Evolutionary conservation across 2,113 vertebrate genomes (phyloP), one percentile per base, ranked within the genome.

Genomic region (Agapornis roseicollis): DNA sequence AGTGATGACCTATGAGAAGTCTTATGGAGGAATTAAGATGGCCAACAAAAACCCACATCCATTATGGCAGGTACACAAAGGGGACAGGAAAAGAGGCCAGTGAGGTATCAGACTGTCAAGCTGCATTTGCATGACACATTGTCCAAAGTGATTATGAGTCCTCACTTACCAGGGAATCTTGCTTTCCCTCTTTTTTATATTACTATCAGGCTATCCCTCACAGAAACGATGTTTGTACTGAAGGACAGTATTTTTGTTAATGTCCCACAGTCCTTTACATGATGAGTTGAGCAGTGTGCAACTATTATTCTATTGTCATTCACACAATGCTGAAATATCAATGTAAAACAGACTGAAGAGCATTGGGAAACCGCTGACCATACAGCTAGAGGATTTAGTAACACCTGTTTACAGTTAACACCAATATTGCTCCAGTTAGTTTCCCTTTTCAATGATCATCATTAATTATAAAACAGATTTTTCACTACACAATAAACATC

Each of bases 71-170:
- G 31, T 85, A 84, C 77, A 85, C 31, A 42, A 79, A 76, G 58
- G 24, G 37, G 80, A 81, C 82, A 87, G 83, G 69, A 72, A 80
- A 78, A 96, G 86, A 95, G 92, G 93, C 85, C 92, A 63, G 13
- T 89, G 94, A 96, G 96, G 96, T 96, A 96, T 96, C 10, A 8
- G 92, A 76, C 88, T 92, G 82, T 49, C 47, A 80, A 81, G 83
- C 73, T 96, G 94, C 53, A 53, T 84, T 76, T 87, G 77, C 83
- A 66, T 87, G 58, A 90, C 83, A 66, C 50, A 50, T 22, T 50
- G 65, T 80, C 76, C 29, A 13, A 84, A 81, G 61, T 7, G 52
- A 72, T 20, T 24, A 12, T 0, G 56, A 82, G 37, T 46, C 80
- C 89, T 89, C 84, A 69, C 33, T 85, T 60, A 92, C 39, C 73